Evolutionary conservation across 2,888 invertebrate genomes (phyloP).

Genomic region (Doris montereyensis): DNA sequence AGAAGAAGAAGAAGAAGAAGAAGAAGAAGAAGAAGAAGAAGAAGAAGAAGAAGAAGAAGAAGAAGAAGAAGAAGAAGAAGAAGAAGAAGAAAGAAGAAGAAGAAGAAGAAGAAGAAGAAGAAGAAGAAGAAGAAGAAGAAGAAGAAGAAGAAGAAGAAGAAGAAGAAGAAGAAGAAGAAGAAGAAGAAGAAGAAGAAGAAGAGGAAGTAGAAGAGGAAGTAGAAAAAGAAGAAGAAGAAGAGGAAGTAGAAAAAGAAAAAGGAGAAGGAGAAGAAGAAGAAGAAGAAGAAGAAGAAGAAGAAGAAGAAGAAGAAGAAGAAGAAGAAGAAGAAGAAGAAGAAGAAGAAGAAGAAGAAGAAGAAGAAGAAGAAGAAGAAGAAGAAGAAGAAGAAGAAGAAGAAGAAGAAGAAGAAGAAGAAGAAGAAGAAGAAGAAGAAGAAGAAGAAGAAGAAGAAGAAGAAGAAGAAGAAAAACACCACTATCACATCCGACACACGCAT

Average conservation of each 20-base stretch:
- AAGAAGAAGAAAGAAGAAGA: not conserved
- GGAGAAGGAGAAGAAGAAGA: not conserved
- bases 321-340: not conserved
- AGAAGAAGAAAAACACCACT: conserved; percentile 4
- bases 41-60: not conserved
- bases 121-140: not conserved
- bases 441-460: not conserved
- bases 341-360: not conserved
- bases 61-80: not conserved
- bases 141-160: not conserved
- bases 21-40: not conserved
- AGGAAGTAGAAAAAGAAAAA: not conserved
- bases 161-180: conserved; percentile 3
- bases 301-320: not conserved
- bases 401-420: conserved; percentile 10
- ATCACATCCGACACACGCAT: too few relatives aligned
- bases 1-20: not conserved
- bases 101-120: not conserved
- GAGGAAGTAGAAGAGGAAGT: too few relatives aligned
- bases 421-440: conserved; percentile 4
- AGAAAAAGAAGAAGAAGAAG: not conserved
- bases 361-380: not conserved
- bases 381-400: conserved; percentile 6
- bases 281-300: not conserved
- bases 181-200: conserved; percentile 4